Percentiles rank a stretch among this genome's conserved stretches.
Evolutionary conservation across 2,113 vertebrate species (phyloP).

Genomic region (Ophiodon elongatus): DNA sequence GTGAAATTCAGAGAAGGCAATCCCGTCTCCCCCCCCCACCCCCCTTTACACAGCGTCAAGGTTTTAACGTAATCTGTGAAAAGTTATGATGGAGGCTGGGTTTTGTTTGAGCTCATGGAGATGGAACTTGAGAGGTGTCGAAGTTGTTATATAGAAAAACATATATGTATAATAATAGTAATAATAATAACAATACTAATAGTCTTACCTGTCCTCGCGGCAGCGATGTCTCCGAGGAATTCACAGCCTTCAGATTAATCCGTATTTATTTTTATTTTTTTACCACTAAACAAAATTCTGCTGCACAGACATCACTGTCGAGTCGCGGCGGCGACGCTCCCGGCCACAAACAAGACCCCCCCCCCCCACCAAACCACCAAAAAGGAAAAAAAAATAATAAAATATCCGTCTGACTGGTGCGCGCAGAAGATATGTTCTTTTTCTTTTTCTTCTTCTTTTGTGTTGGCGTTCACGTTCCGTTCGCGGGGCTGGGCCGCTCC

Average conservation of each 20-base stretch:
- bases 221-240: constrained; percentile 7
- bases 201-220: constrained; percentile 59
- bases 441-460: constrained; percentile 13
- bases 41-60: background rate
- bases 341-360: background rate
- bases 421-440: constrained; percentile 24
- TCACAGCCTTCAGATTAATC: constrained; percentile 69
- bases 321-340: constrained; percentile 38
- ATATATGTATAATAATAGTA: background rate
- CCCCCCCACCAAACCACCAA: background rate
- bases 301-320: constrained; percentile 65
- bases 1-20: constrained; percentile 70
- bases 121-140: background rate
- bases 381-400: background rate
- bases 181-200: background rate
- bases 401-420: constrained; percentile 60
- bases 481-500: constrained; percentile 6
- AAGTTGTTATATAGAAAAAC: constrained; percentile 18
- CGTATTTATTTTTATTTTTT: constrained; percentile 34
- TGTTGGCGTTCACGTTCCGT: constrained; percentile 26
- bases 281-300: constrained; percentile 48
- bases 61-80: constrained; percentile 46
- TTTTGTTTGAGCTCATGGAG: background rate
- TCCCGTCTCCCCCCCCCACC: background rate
- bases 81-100: constrained; percentile 46